Conservation (phyloP, 2,888 invertebrate species). For the Phortica okadai region DNA sequence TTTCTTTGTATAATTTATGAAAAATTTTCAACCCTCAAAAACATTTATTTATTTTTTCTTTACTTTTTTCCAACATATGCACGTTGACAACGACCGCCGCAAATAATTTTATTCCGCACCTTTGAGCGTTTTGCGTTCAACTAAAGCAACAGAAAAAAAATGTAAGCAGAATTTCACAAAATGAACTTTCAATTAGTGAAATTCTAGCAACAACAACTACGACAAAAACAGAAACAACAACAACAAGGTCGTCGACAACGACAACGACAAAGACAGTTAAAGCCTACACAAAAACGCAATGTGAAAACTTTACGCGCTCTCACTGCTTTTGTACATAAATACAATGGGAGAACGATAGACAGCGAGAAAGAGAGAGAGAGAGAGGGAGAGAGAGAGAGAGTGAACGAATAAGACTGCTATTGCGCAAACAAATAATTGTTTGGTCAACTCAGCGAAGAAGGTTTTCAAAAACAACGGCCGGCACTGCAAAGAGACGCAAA, state of each 20-base stretch:
- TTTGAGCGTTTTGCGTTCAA: constrained; percentile 64
- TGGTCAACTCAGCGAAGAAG: neutral
- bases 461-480: neutral
- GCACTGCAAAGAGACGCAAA: neutral
- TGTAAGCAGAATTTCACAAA: constrained; percentile 40
- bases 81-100: neutral
- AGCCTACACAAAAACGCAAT: constrained; percentile 30
- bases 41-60: neutral
- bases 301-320: constrained; percentile 25
- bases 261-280: constrained; percentile 29
- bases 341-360: neutral
- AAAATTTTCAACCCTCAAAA: constrained; percentile 1
- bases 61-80: constrained; percentile 24
- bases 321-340: neutral
- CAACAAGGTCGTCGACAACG: constrained; percentile 20
- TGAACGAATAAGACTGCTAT: neutral
- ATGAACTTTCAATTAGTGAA: constrained; percentile 46
- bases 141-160: constrained; percentile 53
- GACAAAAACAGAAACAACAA: constrained; percentile 37
- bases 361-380: neutral
- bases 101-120: constrained; percentile 52
- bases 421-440: neutral
- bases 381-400: neutral
- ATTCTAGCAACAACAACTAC: constrained; percentile 40
- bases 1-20: constrained; percentile 1